These are phyloP conservation scores for Arnoldichthys spilopterus DNA, from an alignment of 2,797 vertebrate species.

Conservation along the genomic window DNA sequence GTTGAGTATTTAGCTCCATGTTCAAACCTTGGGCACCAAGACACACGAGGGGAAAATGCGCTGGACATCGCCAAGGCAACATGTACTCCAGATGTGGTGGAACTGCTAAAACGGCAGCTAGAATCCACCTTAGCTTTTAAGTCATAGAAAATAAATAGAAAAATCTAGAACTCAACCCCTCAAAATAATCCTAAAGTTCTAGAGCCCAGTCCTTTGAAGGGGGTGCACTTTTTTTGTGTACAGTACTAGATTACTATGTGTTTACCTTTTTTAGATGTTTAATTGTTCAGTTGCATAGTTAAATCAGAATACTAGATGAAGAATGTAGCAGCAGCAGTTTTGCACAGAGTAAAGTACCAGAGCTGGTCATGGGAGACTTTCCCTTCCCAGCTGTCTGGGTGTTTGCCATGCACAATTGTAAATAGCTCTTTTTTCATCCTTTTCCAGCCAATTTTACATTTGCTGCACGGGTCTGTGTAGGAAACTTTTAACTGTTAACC, in stretches of 20 bases:
- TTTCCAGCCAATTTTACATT: conserved; percentile 67
- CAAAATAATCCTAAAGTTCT: conserved; percentile 14
- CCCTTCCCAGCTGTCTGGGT: conserved; percentile 66
- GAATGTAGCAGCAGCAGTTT: conserved; percentile 75
- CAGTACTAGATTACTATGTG: conserved; percentile 41
- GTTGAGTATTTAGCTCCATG: conserved; percentile 81
- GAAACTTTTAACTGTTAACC: conserved; percentile 71
- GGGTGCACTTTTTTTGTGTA: conserved; percentile 14
- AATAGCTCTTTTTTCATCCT: conserved; percentile 68
- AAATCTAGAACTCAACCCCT: background rate
- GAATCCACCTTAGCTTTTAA: conserved; percentile 51
- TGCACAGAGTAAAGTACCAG: conserved; percentile 81
- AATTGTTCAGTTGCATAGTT: conserved; percentile 44
- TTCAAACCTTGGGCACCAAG: conserved; percentile 82
- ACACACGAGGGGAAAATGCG: conserved; percentile 79
- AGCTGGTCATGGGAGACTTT: conserved; percentile 45
- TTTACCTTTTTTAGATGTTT: conserved; percentile 35
- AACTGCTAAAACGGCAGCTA: conserved; percentile 64
- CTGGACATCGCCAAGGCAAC: conserved; percentile 79
- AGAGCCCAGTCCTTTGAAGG: background rate
- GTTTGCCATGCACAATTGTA: conserved; percentile 77
- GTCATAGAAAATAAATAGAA: conserved; percentile 11
- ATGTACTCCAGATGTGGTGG: conserved; percentile 70
- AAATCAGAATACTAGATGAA: conserved; percentile 64
- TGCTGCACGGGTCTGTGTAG: conserved; percentile 67